Conservation (phyloP, 2,888 invertebrate genomes). For the Alentia gelatinosa region DNA sequence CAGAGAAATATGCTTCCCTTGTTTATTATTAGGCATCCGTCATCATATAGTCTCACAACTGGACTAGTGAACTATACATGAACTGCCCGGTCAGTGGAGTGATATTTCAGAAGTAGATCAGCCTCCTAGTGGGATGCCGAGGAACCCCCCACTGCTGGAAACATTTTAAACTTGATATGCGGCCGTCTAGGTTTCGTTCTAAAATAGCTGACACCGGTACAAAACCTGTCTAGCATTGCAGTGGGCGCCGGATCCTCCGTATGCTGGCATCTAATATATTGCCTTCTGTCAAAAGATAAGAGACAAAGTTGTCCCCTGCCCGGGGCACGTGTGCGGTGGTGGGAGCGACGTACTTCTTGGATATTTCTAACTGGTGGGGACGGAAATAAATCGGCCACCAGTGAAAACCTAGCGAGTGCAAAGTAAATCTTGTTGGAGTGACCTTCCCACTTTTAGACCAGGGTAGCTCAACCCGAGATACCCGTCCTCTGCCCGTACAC, state of each 20-base stretch:
- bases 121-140: background rate
- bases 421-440: conserved; percentile 18
- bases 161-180: conserved; percentile 49
- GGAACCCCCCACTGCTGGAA: conserved; percentile 6
- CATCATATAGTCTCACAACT: background rate
- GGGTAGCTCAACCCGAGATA: too few relatives aligned
- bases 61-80: conserved; percentile 7
- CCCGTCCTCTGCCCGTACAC: too few relatives aligned
- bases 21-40: background rate
- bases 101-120: conserved; percentile 29
- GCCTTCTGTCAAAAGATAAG: conserved; percentile 50
- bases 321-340: background rate
- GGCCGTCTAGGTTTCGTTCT: conserved; percentile 48
- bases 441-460: conserved; percentile 34
- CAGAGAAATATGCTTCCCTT: background rate
- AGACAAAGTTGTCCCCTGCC: background rate
- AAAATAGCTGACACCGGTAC: conserved; percentile 48
- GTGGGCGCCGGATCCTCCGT: background rate
- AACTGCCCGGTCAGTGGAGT: conserved; percentile 35
- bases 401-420: background rate
- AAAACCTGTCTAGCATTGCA: background rate
- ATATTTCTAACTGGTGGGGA: conserved; percentile 35
- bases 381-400: conserved; percentile 23
- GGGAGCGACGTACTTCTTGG: background rate
- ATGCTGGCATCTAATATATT: conserved; percentile 32